phyloP scores from a whole-genome alignment of 1,140 invertebrate genomes.

The Orchestia grillus region DNA sequence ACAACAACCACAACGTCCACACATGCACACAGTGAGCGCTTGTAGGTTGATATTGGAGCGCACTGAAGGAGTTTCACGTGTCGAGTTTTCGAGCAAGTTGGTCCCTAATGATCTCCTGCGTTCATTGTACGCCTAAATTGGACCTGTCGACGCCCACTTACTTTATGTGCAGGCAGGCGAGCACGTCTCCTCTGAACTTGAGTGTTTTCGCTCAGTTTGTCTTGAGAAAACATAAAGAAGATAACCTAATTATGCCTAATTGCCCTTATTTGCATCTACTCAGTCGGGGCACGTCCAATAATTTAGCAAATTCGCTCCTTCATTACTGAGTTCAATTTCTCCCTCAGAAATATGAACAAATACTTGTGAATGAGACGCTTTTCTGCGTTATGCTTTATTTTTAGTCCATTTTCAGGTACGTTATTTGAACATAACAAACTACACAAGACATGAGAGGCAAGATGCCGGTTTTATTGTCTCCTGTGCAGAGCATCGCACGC shows the following conservation, averaged over 20 bases:
- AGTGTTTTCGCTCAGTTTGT: not conserved
- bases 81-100: not conserved
- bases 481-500: not conserved
- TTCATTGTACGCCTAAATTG: not conserved
- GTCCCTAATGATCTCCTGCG: not conserved
- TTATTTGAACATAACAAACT: not conserved
- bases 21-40: too few species aligned
- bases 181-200: not conserved
- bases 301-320: not conserved
- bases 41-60: too few species aligned
- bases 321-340: not conserved
- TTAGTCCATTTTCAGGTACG: not conserved
- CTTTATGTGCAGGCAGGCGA: not conserved
- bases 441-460: not conserved
- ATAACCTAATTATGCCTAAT: not conserved
- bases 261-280: not conserved
- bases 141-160: not conserved
- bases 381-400: not conserved
- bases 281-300: not conserved
- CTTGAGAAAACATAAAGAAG: not conserved
- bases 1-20: not conserved
- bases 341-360: not conserved
- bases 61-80: too few species aligned
- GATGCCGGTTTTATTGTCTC: not conserved
- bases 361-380: not conserved